Evolutionary conservation across 2,797 vertebrate species (phyloP).

Genomic region (Antennarius maculatus): DNA sequence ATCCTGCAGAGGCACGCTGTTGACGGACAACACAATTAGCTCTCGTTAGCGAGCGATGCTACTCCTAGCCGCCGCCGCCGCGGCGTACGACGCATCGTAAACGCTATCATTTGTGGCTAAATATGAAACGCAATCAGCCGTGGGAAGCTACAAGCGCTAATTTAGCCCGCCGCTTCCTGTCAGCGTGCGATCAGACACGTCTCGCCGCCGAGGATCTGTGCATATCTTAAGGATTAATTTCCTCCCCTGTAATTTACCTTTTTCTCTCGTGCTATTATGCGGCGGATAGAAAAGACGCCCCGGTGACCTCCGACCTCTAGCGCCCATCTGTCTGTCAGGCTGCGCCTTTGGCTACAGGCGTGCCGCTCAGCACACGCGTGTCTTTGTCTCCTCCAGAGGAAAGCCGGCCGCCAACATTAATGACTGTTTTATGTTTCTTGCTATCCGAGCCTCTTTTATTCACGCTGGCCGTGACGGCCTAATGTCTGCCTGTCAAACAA

Average conservation of each 20-base stretch:
- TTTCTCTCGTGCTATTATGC: constrained; percentile 77
- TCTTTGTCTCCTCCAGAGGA: constrained; percentile 69
- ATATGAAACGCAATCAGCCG: constrained; percentile 17
- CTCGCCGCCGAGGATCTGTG: not conserved
- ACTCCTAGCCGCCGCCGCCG: too few species aligned
- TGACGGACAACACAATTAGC: too few species aligned
- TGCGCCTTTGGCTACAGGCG: constrained; percentile 43
- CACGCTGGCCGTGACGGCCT: constrained; percentile 78
- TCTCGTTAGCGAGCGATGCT: too few species aligned
- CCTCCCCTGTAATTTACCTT: constrained; percentile 75
- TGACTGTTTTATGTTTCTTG: constrained; percentile 80
- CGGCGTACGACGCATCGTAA: too few species aligned
- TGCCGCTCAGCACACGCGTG: constrained; percentile 30
- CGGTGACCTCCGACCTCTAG: constrained; percentile 50
- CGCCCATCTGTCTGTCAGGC: constrained; percentile 19
- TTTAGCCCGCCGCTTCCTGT: not conserved
- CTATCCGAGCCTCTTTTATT: constrained; percentile 73
- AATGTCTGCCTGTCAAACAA: constrained; percentile 84
- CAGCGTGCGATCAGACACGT: too few species aligned
- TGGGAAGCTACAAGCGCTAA: constrained; percentile 7
- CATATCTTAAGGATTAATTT: constrained; percentile 49
- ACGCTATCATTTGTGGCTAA: not conserved
- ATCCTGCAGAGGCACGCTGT: too few species aligned
- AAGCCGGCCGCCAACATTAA: constrained; percentile 65
- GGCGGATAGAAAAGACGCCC: constrained; percentile 47